Evolutionary conservation across 2,888 invertebrate genomes (phyloP), one percentile per base, ranked within the genome.

Genomic region (Smittia sp.): DNA sequence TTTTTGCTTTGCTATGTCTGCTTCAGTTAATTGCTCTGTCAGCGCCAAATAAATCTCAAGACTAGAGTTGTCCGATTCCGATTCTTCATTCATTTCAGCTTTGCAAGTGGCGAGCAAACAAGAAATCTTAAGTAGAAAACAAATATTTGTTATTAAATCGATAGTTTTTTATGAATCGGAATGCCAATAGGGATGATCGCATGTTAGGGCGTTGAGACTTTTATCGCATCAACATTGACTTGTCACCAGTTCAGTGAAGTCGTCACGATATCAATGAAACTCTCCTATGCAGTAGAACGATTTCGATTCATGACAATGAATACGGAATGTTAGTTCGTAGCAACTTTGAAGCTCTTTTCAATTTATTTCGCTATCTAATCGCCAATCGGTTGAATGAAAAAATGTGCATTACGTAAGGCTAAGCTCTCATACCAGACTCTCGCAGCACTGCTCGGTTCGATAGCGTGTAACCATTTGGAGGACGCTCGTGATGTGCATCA

Each of bases 371-470:
- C n/a, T n/a, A n/a, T n/a, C n/a, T n/a, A n/a, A n/a, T n/a, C n/a
- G n/a, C n/a, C n/a, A n/a, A n/a, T n/a, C n/a, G n/a, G n/a, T 86
- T 86, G 79, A 89, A 90, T 77, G 87, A 88, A 81, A 77, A 89
- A 88, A 78, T 88, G 9, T 32, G n/a, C n/a, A n/a, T n/a, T n/a
- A n/a, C n/a, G n/a, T n/a, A n/a, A 88, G 65, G 90, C 89, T 3
- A 52, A 52, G 3, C 4, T 20, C 22, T 11, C 52, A 41, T 39
- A 72, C 72, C n/a, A 91, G 82, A 74, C 88, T 86, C 76, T 89
- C 88, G 77, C 90, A 89, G 78, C 89, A 89, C 32, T 87, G 82
- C 81, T 90, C 90, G 0, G 89, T 89, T 62, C 89, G 85, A 76
- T 88, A 88, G 77, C 87, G 87, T 0, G 90, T 87, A 75, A 90